These are phyloP conservation scores for Thera obeliscata DNA, from an alignment of 2,888 invertebrate genomes.

Conservation along the genomic window DNA sequence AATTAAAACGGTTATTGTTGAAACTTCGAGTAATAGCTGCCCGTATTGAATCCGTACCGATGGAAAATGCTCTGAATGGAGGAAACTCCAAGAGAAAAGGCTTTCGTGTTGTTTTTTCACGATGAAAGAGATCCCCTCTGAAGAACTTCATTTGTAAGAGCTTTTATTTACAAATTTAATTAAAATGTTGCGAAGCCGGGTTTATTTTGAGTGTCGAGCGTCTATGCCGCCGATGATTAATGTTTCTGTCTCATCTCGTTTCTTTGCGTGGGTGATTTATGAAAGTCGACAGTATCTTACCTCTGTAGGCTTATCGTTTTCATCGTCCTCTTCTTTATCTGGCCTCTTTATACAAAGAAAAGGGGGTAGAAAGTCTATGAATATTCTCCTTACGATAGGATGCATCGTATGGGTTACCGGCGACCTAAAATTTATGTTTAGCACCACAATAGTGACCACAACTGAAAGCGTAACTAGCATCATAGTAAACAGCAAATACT, in stretches of 20 bases:
- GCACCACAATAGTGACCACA: conserved; percentile 96
- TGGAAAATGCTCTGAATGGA: conserved; percentile 72
- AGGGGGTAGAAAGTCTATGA: conserved; percentile 93
- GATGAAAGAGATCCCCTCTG: conserved; percentile 58
- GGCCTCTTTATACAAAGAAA: conserved; percentile 95
- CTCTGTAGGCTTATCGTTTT: conserved; percentile 79
- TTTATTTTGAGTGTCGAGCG: conserved; percentile 54
- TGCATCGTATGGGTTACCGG: conserved; percentile 97
- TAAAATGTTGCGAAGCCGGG: conserved; percentile 56
- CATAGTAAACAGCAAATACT: conserved; percentile 97
- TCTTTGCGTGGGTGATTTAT: conserved; percentile 45
- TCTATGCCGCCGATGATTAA: conserved; percentile 55
- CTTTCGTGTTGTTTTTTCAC: conserved; percentile 64
- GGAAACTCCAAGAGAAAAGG: conserved; percentile 67
- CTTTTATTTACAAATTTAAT: conserved; percentile 74
- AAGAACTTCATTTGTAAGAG: conserved; percentile 67
- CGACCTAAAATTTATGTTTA: conserved; percentile 96
- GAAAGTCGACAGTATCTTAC: conserved; percentile 62
- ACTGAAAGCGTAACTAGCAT: conserved; percentile 96
- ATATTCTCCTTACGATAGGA: conserved; percentile 94
- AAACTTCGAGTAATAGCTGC: conserved; percentile 67
- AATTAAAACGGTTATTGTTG: conserved; percentile 80
- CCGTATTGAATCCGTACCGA: conserved; percentile 71
- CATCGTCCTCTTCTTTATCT: conserved; percentile 87
- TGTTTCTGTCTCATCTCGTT: conserved; percentile 50